Conservation (phyloP, 2,797 vertebrate species). For the Hafferia zeledoni region DNA sequence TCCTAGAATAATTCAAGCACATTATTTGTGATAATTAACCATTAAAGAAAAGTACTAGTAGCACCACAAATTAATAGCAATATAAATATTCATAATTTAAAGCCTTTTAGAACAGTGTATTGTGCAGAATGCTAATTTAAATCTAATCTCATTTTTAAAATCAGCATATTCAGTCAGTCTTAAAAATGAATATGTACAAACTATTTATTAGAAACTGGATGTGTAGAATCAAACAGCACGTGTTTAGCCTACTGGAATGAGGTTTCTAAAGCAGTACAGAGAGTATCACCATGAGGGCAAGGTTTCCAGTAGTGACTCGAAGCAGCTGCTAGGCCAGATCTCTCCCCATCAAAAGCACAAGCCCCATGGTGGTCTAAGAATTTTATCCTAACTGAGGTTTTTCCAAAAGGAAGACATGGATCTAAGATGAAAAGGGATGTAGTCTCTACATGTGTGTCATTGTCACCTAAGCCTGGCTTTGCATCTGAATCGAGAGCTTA, state of each 20-base stretch:
- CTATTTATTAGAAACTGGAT: not conserved
- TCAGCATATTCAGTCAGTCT: not conserved
- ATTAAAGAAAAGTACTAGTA: slow-evolving; percentile 46
- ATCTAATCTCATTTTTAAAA: slow-evolving; percentile 9
- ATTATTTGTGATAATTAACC: slow-evolving; percentile 48
- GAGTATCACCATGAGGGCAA: not conserved
- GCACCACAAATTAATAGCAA: not conserved
- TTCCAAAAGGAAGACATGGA: rapidly evolving
- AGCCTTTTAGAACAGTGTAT: slow-evolving; percentile 25
- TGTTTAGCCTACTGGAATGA: not conserved
- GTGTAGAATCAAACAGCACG: not conserved
- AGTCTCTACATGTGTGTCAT: not conserved
- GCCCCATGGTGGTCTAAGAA: not conserved
- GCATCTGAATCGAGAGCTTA: not conserved
- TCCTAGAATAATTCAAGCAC: slow-evolving; percentile 33
- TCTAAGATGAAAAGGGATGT: not conserved
- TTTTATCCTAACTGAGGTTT: not conserved
- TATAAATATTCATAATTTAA: slow-evolving; percentile 36
- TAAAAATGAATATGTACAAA: slow-evolving; percentile 24
- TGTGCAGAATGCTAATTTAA: slow-evolving; percentile 32
- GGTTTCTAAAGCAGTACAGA: not conserved
- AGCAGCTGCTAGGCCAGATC: not conserved
- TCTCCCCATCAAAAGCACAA: not conserved
- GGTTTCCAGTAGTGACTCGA: not conserved
- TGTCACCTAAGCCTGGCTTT: not conserved